Percentiles rank a stretch among this genome's conserved stretches.
phyloP scores from a whole-genome alignment of 2,113 vertebrate genomes.

The Indicator indicator region DNA sequence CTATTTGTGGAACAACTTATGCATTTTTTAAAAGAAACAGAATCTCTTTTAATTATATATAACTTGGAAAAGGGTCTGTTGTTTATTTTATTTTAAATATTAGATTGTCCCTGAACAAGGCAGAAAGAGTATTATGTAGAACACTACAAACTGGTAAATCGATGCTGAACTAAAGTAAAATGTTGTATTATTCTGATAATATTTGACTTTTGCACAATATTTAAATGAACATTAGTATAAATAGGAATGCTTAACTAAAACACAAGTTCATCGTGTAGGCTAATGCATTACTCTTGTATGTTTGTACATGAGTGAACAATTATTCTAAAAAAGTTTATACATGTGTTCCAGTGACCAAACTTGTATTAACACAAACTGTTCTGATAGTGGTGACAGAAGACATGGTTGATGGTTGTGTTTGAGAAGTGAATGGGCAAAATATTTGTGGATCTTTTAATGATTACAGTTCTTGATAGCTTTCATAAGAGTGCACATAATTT shows the following conservation, averaged over 20 bases:
- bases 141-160: slow-evolving; percentile 38
- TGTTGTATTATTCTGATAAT: slow-evolving; percentile 62
- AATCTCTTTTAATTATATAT: slow-evolving; percentile 65
- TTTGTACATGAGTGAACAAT: slow-evolving; percentile 79
- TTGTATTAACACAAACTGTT: slow-evolving; percentile 73
- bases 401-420: slow-evolving; percentile 73
- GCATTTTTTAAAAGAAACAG: slow-evolving; percentile 67
- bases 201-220: slow-evolving; percentile 73
- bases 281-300: slow-evolving; percentile 81
- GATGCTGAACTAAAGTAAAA: slow-evolving; percentile 18
- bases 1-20: slow-evolving; percentile 65
- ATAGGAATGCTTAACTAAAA: slow-evolving; percentile 72
- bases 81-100: slow-evolving; percentile 69
- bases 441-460: slow-evolving; percentile 85
- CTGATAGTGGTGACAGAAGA: slow-evolving; percentile 54
- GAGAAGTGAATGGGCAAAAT: slow-evolving; percentile 84
- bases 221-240: slow-evolving; percentile 72
- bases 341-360: slow-evolving; percentile 73
- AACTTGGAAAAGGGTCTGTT: slow-evolving; percentile 43
- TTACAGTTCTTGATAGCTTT: slow-evolving; percentile 87
- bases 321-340: slow-evolving; percentile 84
- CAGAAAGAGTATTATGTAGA: slow-evolving; percentile 25
- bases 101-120: slow-evolving; percentile 32
- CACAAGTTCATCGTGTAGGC: slow-evolving; percentile 64
- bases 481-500: slow-evolving; percentile 87